Conservation (phyloP, 1,140 invertebrate genomes). For the Scaptomyza pallida region DNA sequence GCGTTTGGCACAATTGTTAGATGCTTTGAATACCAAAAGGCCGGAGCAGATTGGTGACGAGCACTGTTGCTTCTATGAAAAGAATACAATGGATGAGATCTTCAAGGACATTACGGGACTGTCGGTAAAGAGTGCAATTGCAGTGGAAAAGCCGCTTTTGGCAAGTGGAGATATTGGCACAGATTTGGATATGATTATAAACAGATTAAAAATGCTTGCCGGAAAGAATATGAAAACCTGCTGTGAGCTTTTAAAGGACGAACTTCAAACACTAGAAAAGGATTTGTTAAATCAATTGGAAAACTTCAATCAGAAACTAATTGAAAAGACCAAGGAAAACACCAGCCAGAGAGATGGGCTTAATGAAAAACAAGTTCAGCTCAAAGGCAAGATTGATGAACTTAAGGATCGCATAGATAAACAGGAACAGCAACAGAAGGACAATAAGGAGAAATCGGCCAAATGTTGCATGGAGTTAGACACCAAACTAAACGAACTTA, state of each 20-base stretch:
- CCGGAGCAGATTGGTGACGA: background rate
- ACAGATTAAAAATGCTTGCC: slow-evolving; percentile 5
- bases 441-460: no score
- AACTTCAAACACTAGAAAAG: slow-evolving; percentile 14
- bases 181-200: slow-evolving; percentile 42
- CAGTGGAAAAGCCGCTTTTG: background rate
- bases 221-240: slow-evolving; percentile 24
- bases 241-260: slow-evolving; percentile 23
- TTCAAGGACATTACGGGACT: slow-evolving; percentile 15
- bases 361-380: background rate
- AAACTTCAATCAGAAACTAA: background rate
- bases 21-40: background rate
- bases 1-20: slow-evolving; percentile 12
- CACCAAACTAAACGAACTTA: background rate
- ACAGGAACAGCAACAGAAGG: slow-evolving; percentile 12
- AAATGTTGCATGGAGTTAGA: slow-evolving; percentile 31
- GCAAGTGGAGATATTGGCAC: slow-evolving; percentile 28
- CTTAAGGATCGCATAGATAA: background rate
- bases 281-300: slow-evolving; percentile 17
- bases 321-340: background rate
- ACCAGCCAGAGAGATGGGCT: background rate
- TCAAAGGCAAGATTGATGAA: slow-evolving; percentile 13
- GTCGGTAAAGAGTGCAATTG: background rate
- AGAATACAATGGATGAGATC: slow-evolving; percentile 15
- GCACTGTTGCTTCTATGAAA: slow-evolving; percentile 44